Evolutionary conservation across 1,140 invertebrate genomes (phyloP).

Genomic region (Papilio dardanus): DNA sequence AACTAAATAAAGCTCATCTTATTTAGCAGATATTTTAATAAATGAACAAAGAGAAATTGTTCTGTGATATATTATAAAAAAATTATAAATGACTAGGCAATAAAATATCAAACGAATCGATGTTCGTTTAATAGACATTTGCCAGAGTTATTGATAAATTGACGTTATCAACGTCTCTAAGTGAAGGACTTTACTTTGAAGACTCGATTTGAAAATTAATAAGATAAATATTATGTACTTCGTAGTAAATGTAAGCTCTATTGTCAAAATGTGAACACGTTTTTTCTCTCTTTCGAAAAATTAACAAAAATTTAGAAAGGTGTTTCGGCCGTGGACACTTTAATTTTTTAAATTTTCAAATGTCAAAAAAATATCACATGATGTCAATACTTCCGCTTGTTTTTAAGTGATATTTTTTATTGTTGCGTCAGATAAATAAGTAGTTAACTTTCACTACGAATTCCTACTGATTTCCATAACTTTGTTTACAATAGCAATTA

Average conservation of each 20-base stretch:
- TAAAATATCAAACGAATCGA: neutral
- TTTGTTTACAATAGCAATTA: conserved; percentile 1
- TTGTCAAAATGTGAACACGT: no score
- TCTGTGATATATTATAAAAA: neutral
- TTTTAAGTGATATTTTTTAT: no score
- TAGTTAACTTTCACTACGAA: neutral
- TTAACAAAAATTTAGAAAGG: no score
- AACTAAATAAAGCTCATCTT: neutral
- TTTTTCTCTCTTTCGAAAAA: no score
- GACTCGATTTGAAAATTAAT: neutral
- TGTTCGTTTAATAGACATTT: neutral
- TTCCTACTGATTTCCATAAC: neutral
- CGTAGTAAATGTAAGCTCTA: no score
- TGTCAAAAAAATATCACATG: no score
- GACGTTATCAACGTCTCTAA: neutral
- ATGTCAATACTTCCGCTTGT: no score
- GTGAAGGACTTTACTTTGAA: neutral
- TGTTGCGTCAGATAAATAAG: no score
- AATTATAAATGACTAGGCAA: neutral
- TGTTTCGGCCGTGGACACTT: no score
- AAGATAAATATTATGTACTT: no score
- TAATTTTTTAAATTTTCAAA: no score
- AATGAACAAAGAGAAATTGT: neutral
- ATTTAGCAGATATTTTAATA: neutral
- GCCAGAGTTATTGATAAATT: neutral